Evolutionary conservation across 2,113 vertebrate species (phyloP).

Genomic region (Haliaeetus leucogaster): DNA sequence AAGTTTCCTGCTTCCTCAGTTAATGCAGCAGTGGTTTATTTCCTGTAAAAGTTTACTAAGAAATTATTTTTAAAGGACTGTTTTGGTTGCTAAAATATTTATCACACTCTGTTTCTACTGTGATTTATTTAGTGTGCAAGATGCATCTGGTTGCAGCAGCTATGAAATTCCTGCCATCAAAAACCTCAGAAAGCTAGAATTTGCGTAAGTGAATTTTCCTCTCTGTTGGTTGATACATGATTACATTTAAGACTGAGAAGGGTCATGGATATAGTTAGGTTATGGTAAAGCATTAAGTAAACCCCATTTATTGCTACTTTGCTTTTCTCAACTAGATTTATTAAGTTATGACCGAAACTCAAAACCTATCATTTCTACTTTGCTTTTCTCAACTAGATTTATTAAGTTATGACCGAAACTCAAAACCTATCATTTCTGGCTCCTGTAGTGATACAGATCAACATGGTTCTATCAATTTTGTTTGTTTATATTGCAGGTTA

Average conservation of each 20-base stretch:
- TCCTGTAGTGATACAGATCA: neutral
- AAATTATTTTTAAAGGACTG: neutral
- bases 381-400: neutral
- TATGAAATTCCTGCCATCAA: constrained; percentile 80
- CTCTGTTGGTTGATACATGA: neutral
- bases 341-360: neutral
- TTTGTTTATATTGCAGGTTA: neutral
- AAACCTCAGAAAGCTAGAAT: constrained; percentile 83
- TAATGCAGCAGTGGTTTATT: neutral
- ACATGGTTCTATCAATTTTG: neutral
- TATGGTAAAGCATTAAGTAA: neutral
- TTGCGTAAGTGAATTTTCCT: constrained; percentile 70
- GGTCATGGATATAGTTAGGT: neutral
- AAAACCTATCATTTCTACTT: neutral
- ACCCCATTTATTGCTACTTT: neutral
- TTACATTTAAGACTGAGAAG: neutral
- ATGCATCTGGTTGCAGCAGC: neutral
- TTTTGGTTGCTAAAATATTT: neutral
- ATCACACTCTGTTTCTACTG: neutral
- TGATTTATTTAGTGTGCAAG: constrained; percentile 33
- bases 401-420: neutral
- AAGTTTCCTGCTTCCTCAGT: neutral
- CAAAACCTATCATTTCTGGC: neutral
- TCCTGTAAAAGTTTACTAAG: neutral
- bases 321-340: neutral